Conservation (phyloP, 2,797 vertebrate genomes). For the Poecile montanus region DNA sequence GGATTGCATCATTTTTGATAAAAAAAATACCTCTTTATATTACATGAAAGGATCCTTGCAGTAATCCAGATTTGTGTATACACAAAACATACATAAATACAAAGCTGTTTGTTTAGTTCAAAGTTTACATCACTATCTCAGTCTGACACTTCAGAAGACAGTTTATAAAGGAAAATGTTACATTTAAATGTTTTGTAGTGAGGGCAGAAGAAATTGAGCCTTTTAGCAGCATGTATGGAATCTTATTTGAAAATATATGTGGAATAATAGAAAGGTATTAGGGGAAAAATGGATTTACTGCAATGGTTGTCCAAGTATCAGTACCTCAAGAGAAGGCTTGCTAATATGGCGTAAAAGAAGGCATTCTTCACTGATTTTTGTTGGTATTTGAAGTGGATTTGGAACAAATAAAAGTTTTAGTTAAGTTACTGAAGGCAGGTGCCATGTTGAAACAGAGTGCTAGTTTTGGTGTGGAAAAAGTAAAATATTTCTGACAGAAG, state of each 20-base stretch:
- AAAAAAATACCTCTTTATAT: neutral
- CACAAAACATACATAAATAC: no score
- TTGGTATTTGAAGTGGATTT: neutral
- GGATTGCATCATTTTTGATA: neutral
- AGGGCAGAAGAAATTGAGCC: neutral
- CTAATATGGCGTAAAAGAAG: neutral
- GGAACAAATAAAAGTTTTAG: neutral
- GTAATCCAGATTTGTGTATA: accelerated
- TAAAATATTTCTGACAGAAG: neutral
- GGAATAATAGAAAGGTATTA: neutral
- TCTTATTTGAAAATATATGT: neutral
- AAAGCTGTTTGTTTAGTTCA: neutral
- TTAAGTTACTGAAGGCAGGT: neutral
- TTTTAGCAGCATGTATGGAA: neutral
- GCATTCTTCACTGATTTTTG: neutral
- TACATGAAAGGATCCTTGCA: neutral
- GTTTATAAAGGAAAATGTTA: neutral
- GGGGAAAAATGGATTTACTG: neutral
- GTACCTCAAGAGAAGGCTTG: neutral
- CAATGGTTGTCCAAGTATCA: neutral
- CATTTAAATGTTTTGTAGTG: neutral
- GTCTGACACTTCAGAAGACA: neutral
- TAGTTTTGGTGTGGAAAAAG: neutral
- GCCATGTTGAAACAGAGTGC: neutral
- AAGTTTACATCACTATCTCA: neutral